Evolutionary conservation across 35 echinoderm and acorn worm species (phyloP), one percentile per base, ranked within the genome.

Genomic region (Diadema setosum): DNA sequence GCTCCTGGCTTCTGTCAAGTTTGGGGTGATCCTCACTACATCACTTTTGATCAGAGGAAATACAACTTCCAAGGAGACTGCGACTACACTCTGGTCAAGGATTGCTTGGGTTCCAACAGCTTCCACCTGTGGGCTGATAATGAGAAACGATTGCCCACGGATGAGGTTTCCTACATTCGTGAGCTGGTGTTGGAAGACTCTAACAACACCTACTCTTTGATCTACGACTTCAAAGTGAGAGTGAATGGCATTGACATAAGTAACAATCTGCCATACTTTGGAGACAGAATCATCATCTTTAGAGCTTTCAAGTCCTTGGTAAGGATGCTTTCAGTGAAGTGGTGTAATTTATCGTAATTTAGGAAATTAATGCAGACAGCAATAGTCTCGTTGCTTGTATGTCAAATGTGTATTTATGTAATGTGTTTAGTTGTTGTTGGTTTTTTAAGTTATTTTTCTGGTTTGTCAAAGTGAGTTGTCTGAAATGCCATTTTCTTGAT

Each of bases 11-110:
- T 40, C 15, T 88, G 86, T 61, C 67, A 80, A 36, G 74, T 88
- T 3, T 88, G 86, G 86, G 94, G 94, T 57, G 94, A 97, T 45
- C 94, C 94, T 35, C 94, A 97, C 49, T 97, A 93, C 58, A 37
- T 88, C 32, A 90, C 94, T 17, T 97, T 97, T 56, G 94, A 97
- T 73, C 78, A 55, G 45, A 26, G 89, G 14, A 40, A 42, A 42
- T 97, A 90, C 69, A 85, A 97, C 86, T 97, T 90, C 87, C 94
- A 97, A 83, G 94, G 94, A 7, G 82, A 89, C 25, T 97, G 94
- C 80, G 82, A 93, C 34, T 97, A 97, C 83, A 89, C 87, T 33
- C 87, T 97, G 41, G 83, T 86, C 1, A 83, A 69, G 42, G 91
- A 89, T 76, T 97, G 94, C 46, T 31, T 7, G 50, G 52, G 89